Base-by-base conservation (phyloP, 2,797 vertebrate genomes). In the Sebastes iracundus region DNA sequence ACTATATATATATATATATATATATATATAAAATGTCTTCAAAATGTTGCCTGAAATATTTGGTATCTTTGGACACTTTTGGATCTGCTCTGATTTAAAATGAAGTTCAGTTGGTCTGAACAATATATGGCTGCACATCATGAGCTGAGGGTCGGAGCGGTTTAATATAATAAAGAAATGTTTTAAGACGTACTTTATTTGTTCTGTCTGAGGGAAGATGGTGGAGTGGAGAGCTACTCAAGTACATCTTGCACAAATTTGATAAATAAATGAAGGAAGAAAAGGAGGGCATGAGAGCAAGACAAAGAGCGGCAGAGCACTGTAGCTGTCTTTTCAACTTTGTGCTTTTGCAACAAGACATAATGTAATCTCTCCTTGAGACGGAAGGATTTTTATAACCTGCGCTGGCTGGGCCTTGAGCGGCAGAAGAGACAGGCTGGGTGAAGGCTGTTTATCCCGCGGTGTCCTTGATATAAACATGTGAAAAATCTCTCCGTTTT, bases 331-430 rank as follows among this genome's bases (percentile, higher is more conserved):
- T 90, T 90, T 92, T 92, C 84, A 86, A 83, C 87, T 90, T 85
- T 85, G 85, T 90, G 88, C 84, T 87, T 94, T 93, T 91, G 90
- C 90, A 92, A 92, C 85, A 94, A 93, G 86, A 93, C 92, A 94
- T 95, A 94, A 94, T 93, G 93, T 91, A 92, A 94, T 91, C 92
- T 94, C 93, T 94, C 94, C 93, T 94, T 95, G 93, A 95, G 93
- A 94, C 84, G 18, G 90, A 89, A 87, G 87, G 89, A 90, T 92
- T 93, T 94, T 93, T 94, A 93, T 94, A 94, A 94, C 92, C 91
- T 92, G 87, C 52, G 56, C 89, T 84, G 92, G 90, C 87, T 85
- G 84, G 90, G 92, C 93, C 93, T 95, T 95, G 93, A 94, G 92
- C 87, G 30, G 88, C 35, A 90, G 89, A 92, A 92, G 82, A 93